Percentiles rank a stretch among this genome's conserved stretches.
Evolutionary conservation across 2,888 invertebrate genomes (phyloP).

Genomic region (Dione vanillae): DNA sequence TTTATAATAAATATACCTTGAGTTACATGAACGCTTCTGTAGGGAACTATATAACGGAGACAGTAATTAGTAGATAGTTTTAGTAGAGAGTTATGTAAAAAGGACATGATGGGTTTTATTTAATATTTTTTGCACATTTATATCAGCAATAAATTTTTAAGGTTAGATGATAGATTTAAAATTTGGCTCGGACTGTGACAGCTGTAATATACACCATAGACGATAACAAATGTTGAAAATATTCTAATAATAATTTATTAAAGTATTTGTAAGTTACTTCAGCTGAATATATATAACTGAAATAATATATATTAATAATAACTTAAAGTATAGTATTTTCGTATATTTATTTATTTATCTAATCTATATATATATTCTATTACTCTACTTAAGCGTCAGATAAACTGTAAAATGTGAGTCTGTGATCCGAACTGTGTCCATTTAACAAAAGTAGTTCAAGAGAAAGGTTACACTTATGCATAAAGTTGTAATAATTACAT

Average conservation of each 20-base stretch:
- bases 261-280: too few relatives aligned
- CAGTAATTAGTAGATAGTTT: conserved; percentile 53
- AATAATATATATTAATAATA: too few relatives aligned
- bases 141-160: not conserved
- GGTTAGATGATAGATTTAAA: conserved; percentile 20
- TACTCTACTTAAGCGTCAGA: not conserved
- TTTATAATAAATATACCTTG: conserved; percentile 44
- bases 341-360: not conserved
- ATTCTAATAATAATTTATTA: not conserved
- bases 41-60: conserved; percentile 53
- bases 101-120: conserved; percentile 56
- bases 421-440: not conserved
- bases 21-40: conserved; percentile 50
- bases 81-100: conserved; percentile 54
- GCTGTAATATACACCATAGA: not conserved
- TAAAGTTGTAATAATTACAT: not conserved
- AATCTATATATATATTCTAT: not conserved
- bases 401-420: not conserved
- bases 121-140: conserved; percentile 26
- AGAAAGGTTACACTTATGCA: conserved; percentile 29
- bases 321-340: too few relatives aligned
- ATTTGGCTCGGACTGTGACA: conserved; percentile 1
- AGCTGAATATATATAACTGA: too few relatives aligned
- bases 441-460: conserved; percentile 7
- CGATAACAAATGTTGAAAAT: too few relatives aligned